Evolutionary conservation across 2,113 vertebrate genomes (phyloP), one percentile per base, ranked within the genome.

Genomic region (Ornithorhynchus anatinus): DNA sequence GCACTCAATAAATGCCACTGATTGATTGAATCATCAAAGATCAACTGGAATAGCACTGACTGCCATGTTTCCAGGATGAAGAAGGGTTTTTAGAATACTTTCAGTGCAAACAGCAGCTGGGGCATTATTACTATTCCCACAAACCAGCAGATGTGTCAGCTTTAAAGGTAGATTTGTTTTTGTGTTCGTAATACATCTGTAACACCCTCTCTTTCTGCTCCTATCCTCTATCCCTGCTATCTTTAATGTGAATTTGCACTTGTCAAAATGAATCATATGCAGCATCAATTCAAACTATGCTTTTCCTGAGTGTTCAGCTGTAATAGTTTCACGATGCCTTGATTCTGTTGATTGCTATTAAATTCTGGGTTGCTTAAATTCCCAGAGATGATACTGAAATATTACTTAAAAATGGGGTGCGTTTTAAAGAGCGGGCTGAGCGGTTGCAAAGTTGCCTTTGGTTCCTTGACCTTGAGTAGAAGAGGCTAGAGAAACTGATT

Each of bases 251-350:
- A 91, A 90, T 93, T 92, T 90, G 89, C 87, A 91, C 88, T 92
- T 93, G 92, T 94, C 93, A 93, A 86, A 92, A 92, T 93, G 92
- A 94, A 80, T 92, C 93, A 94, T 92, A 92, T 29, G 78, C 59
- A 64, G 86, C 89, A 93, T 92, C 90, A 92, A 82, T 93, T 93
- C 87, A 89, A 92, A 88, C 83, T 74, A 82, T 74, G 81, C 86
- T 89, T 93, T 91, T 90, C 73, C 25, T 51, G 79, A 83, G 91
- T 87, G 80, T 90, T 93, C 87, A 90, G 86, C 80, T 13, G 1
- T 88, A 89, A 91, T 86, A 87, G 84, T 92, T 92, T 91, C 88
- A 84, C 86, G 92, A 90, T 75, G 80, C 91, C 89, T 93, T 44
- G 80, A 91, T 92, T 92, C 87, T 92, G 88, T 92, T 92, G 92